Percentiles rank a stretch among this genome's conserved stretches.
Conservation (phyloP, 2,888 invertebrate species). For the Deroplatys truncata region DNA sequence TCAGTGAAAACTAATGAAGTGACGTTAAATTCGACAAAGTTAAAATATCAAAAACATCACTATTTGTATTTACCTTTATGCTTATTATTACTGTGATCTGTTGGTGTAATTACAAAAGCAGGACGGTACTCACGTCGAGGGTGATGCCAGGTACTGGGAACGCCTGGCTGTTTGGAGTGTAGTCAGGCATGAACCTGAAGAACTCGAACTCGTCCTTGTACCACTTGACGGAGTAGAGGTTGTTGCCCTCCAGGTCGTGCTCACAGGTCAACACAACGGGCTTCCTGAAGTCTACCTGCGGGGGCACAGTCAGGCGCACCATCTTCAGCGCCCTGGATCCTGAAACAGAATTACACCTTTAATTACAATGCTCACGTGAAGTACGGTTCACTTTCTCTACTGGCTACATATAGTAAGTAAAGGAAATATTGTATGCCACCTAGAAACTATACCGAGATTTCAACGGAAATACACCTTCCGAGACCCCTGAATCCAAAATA, state of each 20-base stretch:
- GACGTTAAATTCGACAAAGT: too few relatives aligned
- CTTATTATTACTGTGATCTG: too few relatives aligned
- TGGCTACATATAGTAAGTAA: too few relatives aligned
- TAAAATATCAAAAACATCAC: too few relatives aligned
- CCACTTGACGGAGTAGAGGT: constrained; percentile 37
- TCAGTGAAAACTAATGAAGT: too few relatives aligned
- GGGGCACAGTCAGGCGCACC: constrained; percentile 33
- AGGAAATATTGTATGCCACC: too few relatives aligned
- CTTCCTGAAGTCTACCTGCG: constrained; percentile 33
- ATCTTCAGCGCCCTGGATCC: constrained; percentile 32
- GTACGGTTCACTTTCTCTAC: too few relatives aligned
- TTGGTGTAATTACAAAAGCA: too few relatives aligned
- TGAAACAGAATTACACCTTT: constrained; percentile 21
- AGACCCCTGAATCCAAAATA: too few relatives aligned
- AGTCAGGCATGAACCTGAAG: constrained; percentile 37
- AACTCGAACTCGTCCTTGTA: constrained; percentile 38
- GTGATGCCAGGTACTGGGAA: constrained; percentile 34
- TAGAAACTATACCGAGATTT: too few relatives aligned
- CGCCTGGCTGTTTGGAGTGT: constrained; percentile 32
- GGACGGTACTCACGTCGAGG: constrained; percentile 34
- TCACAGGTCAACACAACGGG: constrained; percentile 34
- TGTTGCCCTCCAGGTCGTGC: constrained; percentile 33
- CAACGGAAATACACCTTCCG: too few relatives aligned
- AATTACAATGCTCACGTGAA: background rate
- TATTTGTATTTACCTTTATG: too few relatives aligned